Percentiles rank a stretch among this genome's conserved stretches.
These are phyloP conservation scores for Stichodactyla mertensii DNA, from an alignment of 64 coral and sea anemone species.

Conservation along the genomic window DNA sequence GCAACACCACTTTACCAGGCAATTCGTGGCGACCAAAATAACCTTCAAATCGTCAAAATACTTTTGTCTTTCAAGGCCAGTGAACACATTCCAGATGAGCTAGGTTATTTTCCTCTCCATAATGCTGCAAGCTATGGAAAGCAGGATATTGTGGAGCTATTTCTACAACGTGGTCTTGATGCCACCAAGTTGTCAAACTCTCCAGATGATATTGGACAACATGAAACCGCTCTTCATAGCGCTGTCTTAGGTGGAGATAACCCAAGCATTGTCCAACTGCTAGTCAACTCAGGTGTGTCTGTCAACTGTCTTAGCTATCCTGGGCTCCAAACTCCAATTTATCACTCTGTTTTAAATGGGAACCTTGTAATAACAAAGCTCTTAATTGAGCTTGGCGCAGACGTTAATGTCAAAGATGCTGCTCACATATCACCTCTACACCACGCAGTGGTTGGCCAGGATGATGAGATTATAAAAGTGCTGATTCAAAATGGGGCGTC, in stretches of 20 bases:
- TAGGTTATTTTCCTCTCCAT: conserved; percentile 30
- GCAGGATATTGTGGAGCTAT: conserved; percentile 11
- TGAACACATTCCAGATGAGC: conserved; percentile 35
- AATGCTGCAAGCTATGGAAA: conserved; percentile 38
- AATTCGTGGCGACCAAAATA: conserved; percentile 23
- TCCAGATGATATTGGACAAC: conserved; percentile 32
- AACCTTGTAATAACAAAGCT: conserved; percentile 34
- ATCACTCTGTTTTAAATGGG: conserved; percentile 28
- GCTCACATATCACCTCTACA: conserved; percentile 27
- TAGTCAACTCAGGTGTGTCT: conserved; percentile 23
- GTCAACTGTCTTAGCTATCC: conserved; percentile 29
- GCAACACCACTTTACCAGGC: conserved; percentile 23
- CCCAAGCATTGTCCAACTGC: conserved; percentile 10
- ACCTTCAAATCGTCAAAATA: conserved; percentile 26
- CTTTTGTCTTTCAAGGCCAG: conserved; percentile 26
- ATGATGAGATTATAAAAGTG: conserved; percentile 35
- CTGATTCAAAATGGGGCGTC: conserved; percentile 29
- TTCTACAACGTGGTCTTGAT: conserved; percentile 27
- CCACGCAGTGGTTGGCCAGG: conserved; percentile 24
- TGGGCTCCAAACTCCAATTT: conserved; percentile 33
- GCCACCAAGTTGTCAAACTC: conserved; percentile 23
- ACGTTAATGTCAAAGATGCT: conserved; percentile 45
- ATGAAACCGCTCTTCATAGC: conserved; percentile 29
- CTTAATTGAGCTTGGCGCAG: conserved; percentile 25
- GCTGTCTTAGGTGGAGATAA: conserved; percentile 20